These are phyloP conservation scores for Drosophila punjabiensis DNA, from an alignment of 1,140 invertebrate species.

Conservation along the genomic window DNA sequence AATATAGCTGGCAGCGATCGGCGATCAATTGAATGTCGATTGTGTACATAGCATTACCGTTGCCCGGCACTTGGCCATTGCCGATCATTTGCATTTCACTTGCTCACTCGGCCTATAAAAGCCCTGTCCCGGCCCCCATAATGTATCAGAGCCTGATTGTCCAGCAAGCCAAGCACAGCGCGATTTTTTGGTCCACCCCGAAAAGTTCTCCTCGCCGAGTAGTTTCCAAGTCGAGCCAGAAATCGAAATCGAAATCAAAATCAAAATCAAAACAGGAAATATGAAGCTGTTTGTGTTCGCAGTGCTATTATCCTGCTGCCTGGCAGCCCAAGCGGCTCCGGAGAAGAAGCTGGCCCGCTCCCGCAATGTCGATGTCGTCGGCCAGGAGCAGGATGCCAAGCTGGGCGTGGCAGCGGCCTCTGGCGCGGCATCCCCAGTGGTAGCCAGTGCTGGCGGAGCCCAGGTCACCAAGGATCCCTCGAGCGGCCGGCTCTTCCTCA, in stretches of 20 bases:
- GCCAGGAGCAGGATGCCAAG: constrained; percentile 6
- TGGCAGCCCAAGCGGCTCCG: constrained; percentile 26
- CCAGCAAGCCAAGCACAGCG: constrained; percentile 61
- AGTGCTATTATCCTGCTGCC: constrained; percentile 38
- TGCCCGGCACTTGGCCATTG: constrained; percentile 39
- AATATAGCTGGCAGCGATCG: constrained; percentile 73
- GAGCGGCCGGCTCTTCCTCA: constrained; percentile 75
- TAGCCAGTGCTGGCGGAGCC: not conserved
- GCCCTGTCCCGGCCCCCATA: constrained; percentile 41
- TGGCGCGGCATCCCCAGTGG: not conserved
- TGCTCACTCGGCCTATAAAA: constrained; percentile 64
- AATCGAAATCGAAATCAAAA: not conserved
- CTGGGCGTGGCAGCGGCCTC: constrained; percentile 7
- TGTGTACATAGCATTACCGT: constrained; percentile 42
- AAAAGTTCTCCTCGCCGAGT: constrained; percentile 75
- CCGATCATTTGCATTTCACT: constrained; percentile 40
- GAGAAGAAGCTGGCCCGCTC: constrained; percentile 20
- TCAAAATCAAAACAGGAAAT: not conserved
- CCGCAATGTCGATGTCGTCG: constrained; percentile 41
- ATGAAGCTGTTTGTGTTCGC: constrained; percentile 40
- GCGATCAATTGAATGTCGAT: constrained; percentile 68
- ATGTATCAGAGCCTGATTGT: constrained; percentile 81
- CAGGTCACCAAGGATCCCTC: constrained; percentile 58
- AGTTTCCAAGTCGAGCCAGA: constrained; percentile 43
- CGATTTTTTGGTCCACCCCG: constrained; percentile 21